Evolutionary conservation across 1,140 invertebrate genomes (phyloP).

Genomic region (Drosophila suzukii): DNA sequence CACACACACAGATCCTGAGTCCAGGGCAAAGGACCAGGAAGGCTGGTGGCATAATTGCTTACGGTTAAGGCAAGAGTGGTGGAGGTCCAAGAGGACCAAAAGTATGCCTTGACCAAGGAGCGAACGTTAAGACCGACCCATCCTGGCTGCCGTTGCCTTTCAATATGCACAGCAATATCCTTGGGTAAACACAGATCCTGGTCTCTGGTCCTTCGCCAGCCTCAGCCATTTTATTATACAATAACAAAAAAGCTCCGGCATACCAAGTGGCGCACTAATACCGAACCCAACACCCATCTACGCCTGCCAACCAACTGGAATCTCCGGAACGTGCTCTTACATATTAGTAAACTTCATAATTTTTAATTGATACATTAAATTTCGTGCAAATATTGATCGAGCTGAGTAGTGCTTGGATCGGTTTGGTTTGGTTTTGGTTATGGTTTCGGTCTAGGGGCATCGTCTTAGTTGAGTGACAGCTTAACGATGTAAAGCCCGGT

Average conservation of each 20-base stretch:
- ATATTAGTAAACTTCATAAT: slow-evolving; percentile 85
- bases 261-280: slow-evolving; percentile 74
- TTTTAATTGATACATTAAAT: slow-evolving; percentile 85
- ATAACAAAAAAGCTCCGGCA: slow-evolving; percentile 70
- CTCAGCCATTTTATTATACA: slow-evolving; percentile 76
- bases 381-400: slow-evolving; percentile 77
- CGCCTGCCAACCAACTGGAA: slow-evolving; percentile 4
- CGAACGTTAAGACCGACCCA: slow-evolving; percentile 66
- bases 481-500: slow-evolving; percentile 78
- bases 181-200: slow-evolving; percentile 75
- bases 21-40: slow-evolving; percentile 12
- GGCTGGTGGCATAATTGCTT: slow-evolving; percentile 70
- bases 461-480: slow-evolving; percentile 73
- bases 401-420: slow-evolving; percentile 19
- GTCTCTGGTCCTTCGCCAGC: slow-evolving; percentile 22
- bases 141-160: slow-evolving; percentile 61
- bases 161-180: slow-evolving; percentile 83
- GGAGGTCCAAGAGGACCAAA: slow-evolving; percentile 31
- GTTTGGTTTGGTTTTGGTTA: background rate
- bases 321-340: slow-evolving; percentile 78
- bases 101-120: slow-evolving; percentile 75
- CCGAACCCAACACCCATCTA: slow-evolving; percentile 23
- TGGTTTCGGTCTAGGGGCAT: background rate
- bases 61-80: slow-evolving; percentile 11
- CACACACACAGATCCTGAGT: slow-evolving; percentile 28